Percentiles rank a stretch among this genome's conserved stretches.
Conservation (phyloP, 2,888 invertebrate species). For the Acleris sparsana region DNA sequence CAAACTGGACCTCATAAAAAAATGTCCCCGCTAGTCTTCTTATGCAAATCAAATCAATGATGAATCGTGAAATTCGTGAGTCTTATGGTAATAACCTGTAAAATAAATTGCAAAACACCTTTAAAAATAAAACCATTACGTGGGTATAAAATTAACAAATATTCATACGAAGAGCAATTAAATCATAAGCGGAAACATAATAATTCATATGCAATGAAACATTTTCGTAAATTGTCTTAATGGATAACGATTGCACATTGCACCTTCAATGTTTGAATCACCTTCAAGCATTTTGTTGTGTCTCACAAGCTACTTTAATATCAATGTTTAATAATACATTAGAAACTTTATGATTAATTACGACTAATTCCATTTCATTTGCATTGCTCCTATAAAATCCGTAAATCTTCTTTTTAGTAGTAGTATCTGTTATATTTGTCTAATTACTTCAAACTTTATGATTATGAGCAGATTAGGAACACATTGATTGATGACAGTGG, state of each 20-base stretch:
- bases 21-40: too few relatives aligned
- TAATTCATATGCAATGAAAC: slow-evolving; percentile 25
- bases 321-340: slow-evolving; percentile 17
- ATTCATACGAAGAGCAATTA: slow-evolving; percentile 23
- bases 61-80: too few relatives aligned
- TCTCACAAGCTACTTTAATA: background rate
- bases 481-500: slow-evolving; percentile 11
- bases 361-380: slow-evolving; percentile 4
- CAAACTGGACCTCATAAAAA: too few relatives aligned
- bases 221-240: slow-evolving; percentile 26
- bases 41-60: too few relatives aligned
- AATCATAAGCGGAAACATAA: slow-evolving; percentile 13
- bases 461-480: slow-evolving; percentile 18
- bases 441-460: too few relatives aligned
- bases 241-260: slow-evolving; percentile 4
- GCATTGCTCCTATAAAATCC: slow-evolving; percentile 3
- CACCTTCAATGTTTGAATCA: background rate
- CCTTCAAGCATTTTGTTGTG: background rate
- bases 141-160: slow-evolving; percentile 21
- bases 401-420: background rate
- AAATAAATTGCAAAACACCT: too few relatives aligned
- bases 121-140: slow-evolving; percentile 8
- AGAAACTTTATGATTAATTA: slow-evolving; percentile 17
- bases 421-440: background rate
- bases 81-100: too few relatives aligned